Evolutionary conservation across 2,888 invertebrate species (phyloP).

Genomic region (Acanthosoma haemorrhoidale): DNA sequence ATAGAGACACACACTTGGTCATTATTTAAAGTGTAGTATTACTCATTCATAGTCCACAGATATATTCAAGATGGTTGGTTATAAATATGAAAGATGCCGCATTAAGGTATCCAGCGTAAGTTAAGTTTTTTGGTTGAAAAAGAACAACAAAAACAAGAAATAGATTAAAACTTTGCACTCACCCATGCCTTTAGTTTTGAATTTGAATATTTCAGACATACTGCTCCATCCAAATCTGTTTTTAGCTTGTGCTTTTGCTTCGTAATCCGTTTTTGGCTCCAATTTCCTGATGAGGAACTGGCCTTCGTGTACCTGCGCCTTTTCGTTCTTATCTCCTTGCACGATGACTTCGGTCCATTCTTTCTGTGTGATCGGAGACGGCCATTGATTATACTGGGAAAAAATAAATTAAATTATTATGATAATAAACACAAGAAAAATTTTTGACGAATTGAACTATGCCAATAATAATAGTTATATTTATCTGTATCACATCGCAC

Average conservation of each 20-base stretch:
- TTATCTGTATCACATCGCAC: no score
- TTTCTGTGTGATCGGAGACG: constrained; percentile 30
- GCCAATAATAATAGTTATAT: no score
- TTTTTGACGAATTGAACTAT: no score
- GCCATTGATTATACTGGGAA: not conserved
- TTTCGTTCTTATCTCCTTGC: constrained; percentile 51
- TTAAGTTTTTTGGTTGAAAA: no score
- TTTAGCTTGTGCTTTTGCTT: constrained; percentile 59
- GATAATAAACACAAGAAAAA: no score
- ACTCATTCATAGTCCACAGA: no score
- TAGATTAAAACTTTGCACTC: constrained; percentile 42
- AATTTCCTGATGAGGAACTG: constrained; percentile 59
- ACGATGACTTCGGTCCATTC: constrained; percentile 51
- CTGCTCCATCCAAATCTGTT: constrained; percentile 62
- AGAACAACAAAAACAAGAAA: not conserved
- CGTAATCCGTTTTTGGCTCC: constrained; percentile 59
- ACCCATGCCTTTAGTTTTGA: constrained; percentile 60
- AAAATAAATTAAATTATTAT: no score
- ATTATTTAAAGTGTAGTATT: no score
- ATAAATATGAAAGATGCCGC: no score
- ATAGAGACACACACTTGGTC: no score
- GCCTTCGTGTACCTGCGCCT: constrained; percentile 55
- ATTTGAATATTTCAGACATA: constrained; percentile 56
- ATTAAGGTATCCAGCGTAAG: not conserved
- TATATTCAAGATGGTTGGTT: no score